A percentile compares a stretch with the other conserved stretches of the same genome.
Evolutionary conservation across 2,113 vertebrate species (phyloP).

Genomic region (Corythoichthys intestinalis): DNA sequence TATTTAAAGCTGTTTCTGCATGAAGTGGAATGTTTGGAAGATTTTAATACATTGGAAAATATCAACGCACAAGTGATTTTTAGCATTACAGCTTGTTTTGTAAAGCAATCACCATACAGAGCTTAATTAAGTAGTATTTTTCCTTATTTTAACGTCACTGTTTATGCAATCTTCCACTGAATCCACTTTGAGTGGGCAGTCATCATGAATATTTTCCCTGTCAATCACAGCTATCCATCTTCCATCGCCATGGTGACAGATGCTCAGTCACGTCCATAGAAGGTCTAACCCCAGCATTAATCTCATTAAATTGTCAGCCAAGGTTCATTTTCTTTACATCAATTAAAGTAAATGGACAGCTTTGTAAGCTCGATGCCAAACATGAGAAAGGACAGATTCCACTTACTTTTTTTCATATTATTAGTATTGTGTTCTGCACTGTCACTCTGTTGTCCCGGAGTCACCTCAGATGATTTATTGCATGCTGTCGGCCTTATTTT

Average conservation of each 20-base stretch:
- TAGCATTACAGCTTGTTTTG: conserved; percentile 5
- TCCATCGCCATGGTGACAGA: conserved; percentile 32
- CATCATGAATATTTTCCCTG: conserved; percentile 6
- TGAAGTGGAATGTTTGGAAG: conserved; percentile 63
- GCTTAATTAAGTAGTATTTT: conserved; percentile 5
- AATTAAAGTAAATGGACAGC: conserved; percentile 39
- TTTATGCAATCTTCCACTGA: not conserved
- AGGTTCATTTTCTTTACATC: conserved; percentile 53
- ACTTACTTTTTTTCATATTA: not conserved
- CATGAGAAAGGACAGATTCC: conserved; percentile 16
- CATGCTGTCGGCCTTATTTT: conserved; percentile 61
- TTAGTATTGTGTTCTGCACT: conserved; percentile 20
- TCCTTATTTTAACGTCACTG: not conserved
- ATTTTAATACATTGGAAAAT: conserved; percentile 41
- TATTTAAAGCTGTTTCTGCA: conserved; percentile 13
- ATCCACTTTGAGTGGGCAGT: conserved; percentile 1
- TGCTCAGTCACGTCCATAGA: conserved; percentile 20
- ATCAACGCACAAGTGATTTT: conserved; percentile 15
- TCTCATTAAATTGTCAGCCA: conserved; percentile 51
- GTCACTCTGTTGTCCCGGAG: conserved; percentile 48
- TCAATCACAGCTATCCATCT: not conserved
- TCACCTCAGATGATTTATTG: conserved; percentile 71
- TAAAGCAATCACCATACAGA: conserved; percentile 19
- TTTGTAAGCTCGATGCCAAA: conserved; percentile 31
- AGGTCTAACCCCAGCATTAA: conserved; percentile 50